Percentiles rank a stretch among this genome's conserved stretches.
phyloP scores from a whole-genome alignment of 2,797 vertebrate species.

The Cirrhinus molitorella region DNA sequence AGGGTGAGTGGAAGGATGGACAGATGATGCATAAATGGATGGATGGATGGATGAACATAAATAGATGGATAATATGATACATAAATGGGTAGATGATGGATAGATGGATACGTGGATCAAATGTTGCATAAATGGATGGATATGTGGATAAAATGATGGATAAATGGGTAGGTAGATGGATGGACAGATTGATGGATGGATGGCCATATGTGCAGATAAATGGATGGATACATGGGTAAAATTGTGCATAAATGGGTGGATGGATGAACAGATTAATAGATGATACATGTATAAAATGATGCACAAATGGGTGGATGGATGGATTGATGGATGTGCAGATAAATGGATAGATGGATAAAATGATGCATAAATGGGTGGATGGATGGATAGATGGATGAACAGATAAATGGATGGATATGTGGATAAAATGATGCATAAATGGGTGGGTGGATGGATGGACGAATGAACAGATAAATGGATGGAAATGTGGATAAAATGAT shows the following conservation, averaged over 20 bases:
- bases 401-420: background rate
- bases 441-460: background rate
- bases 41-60: background rate
- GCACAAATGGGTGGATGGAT: background rate
- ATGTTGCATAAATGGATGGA: background rate
- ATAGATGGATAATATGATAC: background rate
- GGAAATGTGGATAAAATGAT: background rate
- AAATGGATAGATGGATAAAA: background rate
- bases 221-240: background rate
- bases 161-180: too few relatives aligned
- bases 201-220: rapidly evolving
- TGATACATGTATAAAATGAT: background rate
- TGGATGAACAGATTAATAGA: background rate
- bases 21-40: too few relatives aligned
- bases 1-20: too few relatives aligned
- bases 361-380: background rate
- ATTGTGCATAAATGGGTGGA: background rate
- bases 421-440: too few relatives aligned
- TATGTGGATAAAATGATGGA: background rate
- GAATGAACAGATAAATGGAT: background rate
- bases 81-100: background rate
- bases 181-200: background rate
- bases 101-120: background rate
- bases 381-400: background rate
- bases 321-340: background rate